Conservation (phyloP, 1,140 invertebrate genomes). For the Polyergus mexicanus region DNA sequence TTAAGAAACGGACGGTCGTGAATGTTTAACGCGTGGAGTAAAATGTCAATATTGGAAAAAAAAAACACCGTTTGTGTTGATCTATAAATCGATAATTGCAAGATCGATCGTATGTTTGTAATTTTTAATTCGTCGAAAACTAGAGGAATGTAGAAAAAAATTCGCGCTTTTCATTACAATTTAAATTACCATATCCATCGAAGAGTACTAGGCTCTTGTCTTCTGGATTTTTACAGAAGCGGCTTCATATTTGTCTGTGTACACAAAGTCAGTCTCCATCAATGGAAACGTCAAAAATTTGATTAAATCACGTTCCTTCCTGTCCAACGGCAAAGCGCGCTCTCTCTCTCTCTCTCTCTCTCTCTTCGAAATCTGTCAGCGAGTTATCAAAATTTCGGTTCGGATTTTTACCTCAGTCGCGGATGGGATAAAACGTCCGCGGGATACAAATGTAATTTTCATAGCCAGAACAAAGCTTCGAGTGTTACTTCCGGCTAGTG, state of each 20-base stretch:
- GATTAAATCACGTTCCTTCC: constrained; percentile 58
- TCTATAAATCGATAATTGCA: background rate
- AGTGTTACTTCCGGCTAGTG: constrained; percentile 32
- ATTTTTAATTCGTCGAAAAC: background rate
- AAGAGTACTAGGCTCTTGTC: background rate
- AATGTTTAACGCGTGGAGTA: background rate
- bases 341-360: constrained; percentile 46
- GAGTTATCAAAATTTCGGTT: constrained; percentile 50
- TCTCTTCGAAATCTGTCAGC: constrained; percentile 46
- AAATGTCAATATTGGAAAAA: background rate
- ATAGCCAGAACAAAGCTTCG: constrained; percentile 10
- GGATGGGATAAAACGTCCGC: constrained; percentile 47
- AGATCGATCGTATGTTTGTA: background rate
- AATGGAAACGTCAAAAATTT: constrained; percentile 57
- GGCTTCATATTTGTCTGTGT: background rate
- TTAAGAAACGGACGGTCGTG: background rate
- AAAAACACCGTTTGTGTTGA: background rate
- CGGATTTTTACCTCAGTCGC: constrained; percentile 48
- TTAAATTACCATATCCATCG: background rate
- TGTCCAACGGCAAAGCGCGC: background rate
- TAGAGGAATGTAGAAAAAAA: constrained; percentile 7
- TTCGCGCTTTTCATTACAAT: background rate
- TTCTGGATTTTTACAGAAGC: background rate
- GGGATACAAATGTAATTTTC: constrained; percentile 52
- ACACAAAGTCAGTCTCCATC: constrained; percentile 48